Conservation (phyloP, 2,888 invertebrate species). For the Lepidochrysops patricia region DNA sequence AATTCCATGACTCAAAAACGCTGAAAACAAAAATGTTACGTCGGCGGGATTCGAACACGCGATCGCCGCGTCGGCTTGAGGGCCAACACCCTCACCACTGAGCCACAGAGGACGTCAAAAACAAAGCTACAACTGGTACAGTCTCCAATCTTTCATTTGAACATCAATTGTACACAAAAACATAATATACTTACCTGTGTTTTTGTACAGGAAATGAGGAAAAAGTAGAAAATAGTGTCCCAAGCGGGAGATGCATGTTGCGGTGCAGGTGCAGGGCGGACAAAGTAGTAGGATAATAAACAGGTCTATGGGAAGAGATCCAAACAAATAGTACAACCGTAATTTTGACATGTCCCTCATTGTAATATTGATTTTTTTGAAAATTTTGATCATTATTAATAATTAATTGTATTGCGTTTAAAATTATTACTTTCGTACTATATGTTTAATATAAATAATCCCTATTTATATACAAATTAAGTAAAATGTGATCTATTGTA, state of each 20-base stretch:
- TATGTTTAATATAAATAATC: neutral
- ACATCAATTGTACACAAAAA: neutral
- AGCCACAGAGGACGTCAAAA: no score
- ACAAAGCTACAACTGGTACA: no score
- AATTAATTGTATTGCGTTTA: no score
- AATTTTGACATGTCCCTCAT: no score
- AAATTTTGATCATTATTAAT: no score
- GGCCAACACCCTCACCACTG: no score
- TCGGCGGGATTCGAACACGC: neutral
- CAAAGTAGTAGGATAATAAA: neutral
- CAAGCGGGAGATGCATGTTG: neutral
- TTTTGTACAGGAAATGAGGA: neutral
- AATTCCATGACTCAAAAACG: neutral
- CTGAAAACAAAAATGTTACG: no score
- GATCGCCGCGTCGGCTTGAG: neutral
- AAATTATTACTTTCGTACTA: no score
- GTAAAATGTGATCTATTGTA: no score
- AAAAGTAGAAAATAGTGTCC: neutral
- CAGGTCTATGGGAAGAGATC: no score
- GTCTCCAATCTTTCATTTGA: neutral
- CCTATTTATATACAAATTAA: neutral
- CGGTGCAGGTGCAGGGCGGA: neutral
- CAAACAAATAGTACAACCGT: no score
- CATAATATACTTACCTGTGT: neutral
- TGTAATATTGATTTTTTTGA: no score